Base-by-base conservation (phyloP, 1,140 invertebrate genomes). In the Lepidurus couesii region DNA sequence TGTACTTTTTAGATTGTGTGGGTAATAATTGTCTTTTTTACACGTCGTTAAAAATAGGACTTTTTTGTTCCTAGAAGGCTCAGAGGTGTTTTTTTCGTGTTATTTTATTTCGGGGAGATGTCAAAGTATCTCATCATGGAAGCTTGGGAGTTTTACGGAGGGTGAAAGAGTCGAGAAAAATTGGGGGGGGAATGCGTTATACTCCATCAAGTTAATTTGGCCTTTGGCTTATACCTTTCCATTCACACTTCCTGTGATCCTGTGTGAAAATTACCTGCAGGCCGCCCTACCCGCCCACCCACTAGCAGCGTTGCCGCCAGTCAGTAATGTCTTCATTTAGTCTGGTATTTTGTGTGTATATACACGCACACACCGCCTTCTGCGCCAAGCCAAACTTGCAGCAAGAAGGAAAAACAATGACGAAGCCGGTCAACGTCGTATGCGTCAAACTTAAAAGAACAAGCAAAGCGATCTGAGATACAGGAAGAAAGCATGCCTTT, bases 211-310 rank as follows among this genome's bases (percentile, higher is more conserved):
- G 53, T 16, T 65, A 65, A 65, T 65, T 65, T 65, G 8, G 9
- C 21, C 13, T 65, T 65, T 21, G 21, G 53, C 53, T 65, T 13
- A 7, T n/a, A 65, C 16, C 53, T 21, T 47, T 47, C 3, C 21
- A 65, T 65, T 65, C 53, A 65, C 16, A 65, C 53, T 16, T 65
- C 53, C 8, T 13, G 53, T n/a, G 53, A 21, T 65, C 16, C 21
- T 21, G 53, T 65, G 53, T 65, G 53, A 65, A 65, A 65, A 65
- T 65, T 65, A 21, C 53, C 13, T 65, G 8, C 53, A 65, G 53
- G 16, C 53, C 53, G 13, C 53, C 21, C 13, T n/a, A 13, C 53
- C 16, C 53, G n/a, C 53, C 53, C 53, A 65, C 53, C n/a, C 53
- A 65, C 53, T 65, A 65, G 0, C 53, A 65, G 53, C 53, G 16